Evolutionary conservation across 2,797 vertebrate species (phyloP), one percentile per base, ranked within the genome.

Genomic region (Echeneis naucrates): DNA sequence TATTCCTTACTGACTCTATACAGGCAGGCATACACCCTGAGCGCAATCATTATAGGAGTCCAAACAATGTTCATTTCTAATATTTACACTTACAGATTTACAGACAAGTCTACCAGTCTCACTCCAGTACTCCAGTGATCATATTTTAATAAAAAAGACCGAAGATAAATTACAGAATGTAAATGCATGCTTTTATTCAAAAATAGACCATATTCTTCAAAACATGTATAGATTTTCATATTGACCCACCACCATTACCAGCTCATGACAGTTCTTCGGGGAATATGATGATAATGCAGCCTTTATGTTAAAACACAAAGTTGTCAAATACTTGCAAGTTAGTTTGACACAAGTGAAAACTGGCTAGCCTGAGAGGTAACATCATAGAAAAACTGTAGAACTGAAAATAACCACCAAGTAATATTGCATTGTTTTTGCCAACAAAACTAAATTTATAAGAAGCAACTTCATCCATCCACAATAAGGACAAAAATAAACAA

Each of bases 371-470:
- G 19, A 63, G 2, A 47, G 30, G 58, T 24, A n/a, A 27, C 26
- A 52, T n/a, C 2, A 58, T 7, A 30, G 4, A 38, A 10, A 53
- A 38, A 52, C 2, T 27, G 2, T 17, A 40, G 4, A 23, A 23
- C 55, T 67, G 21, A 32, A 72, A 50, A 51, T 6, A 62, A 50
- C 21, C 64, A 62, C 54, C 21, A 33, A 35, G 44, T 62, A 16
- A 50, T 21, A 51, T 83, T 90, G 87, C 87, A 88, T 84, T 84
- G 74, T 69, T 38, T 76, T 67, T 83, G 65, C 73, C 2, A 45
- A 21, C 58, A 69, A 53, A n/a, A n/a, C n/a, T 9, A 3, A 54
- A 2, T 30, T 48, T 12, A 62, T 33, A 7, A 44, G 44, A 44
- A 37, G 44, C 45, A 74, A 75, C 58, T 44, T 86, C 12, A 76